Conservation (phyloP, 2,797 vertebrate species). For the Valencia hispanica region DNA sequence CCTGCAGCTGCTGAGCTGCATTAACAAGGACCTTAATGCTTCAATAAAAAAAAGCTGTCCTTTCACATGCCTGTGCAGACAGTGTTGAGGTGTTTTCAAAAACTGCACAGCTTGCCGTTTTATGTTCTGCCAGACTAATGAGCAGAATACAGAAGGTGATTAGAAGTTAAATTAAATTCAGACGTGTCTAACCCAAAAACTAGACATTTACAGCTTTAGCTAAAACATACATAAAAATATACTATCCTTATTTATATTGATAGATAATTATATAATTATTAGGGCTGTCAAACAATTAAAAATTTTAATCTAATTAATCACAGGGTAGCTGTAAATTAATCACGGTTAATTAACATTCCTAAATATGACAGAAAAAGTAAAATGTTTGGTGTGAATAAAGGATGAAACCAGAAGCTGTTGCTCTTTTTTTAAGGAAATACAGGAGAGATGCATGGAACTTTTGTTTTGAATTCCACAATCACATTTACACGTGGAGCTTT, state of each 20-base stretch:
- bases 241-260: not conserved
- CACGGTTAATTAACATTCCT: no score
- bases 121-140: not conserved
- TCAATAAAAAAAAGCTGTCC: not conserved
- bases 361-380: no score
- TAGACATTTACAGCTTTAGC: not conserved
- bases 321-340: no score
- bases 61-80: not conserved
- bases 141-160: not conserved
- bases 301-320: no score
- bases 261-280: not conserved
- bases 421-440: no score
- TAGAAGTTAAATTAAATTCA: not conserved
- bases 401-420: no score
- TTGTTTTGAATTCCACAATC: no score
- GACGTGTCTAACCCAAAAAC: not conserved
- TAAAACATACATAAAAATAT: not conserved
- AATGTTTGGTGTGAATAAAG: no score
- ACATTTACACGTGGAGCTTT: no score
- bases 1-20: constrained; percentile 21
- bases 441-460: no score
- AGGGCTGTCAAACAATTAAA: no score
- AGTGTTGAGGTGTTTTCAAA: constrained; percentile 2
- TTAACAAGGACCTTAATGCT: constrained; percentile 14
- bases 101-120: not conserved